A percentile compares a stretch with the other conserved stretches of the same genome.
Evolutionary conservation across 30 jellyfish, hydroid and myxozoan species (phyloP).

Genomic region (Hydractinia symbiolongicarpus): DNA sequence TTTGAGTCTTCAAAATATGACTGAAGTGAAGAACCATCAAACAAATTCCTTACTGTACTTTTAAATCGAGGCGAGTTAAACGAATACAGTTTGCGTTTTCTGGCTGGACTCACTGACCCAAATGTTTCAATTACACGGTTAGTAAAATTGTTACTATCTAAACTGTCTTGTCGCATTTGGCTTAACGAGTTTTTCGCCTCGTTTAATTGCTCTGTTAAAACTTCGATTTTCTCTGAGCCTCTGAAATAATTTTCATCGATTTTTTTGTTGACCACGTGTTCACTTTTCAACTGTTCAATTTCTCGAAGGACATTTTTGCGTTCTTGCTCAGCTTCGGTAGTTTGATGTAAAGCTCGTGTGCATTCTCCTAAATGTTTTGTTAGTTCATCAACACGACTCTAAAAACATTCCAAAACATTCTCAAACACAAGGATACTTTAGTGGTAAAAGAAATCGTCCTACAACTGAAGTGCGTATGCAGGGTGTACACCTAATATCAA

Average conservation of each 20-base stretch:
- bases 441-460: background rate
- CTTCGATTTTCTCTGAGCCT: constrained; percentile 50
- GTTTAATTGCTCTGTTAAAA: constrained; percentile 44
- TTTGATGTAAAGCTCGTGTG: constrained; percentile 45
- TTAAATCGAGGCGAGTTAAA: background rate
- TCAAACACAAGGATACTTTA: background rate
- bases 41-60: background rate
- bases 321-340: constrained; percentile 41
- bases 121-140: constrained; percentile 35
- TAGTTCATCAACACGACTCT: constrained; percentile 50
- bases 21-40: background rate
- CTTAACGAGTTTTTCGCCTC: constrained; percentile 70
- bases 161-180: constrained; percentile 48
- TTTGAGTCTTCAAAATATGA: background rate
- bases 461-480: background rate
- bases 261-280: constrained; percentile 50
- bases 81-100: constrained; percentile 15
- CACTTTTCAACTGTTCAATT: constrained; percentile 47
- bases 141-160: constrained; percentile 49
- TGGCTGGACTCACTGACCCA: constrained; percentile 14
- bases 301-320: constrained; percentile 47
- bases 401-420: background rate
- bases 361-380: constrained; percentile 72
- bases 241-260: constrained; percentile 55
- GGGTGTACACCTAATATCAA: background rate